Evolutionary conservation across 2,113 vertebrate species (phyloP), one percentile per base, ranked within the genome.

Genomic region (Pimephales promelas): DNA sequence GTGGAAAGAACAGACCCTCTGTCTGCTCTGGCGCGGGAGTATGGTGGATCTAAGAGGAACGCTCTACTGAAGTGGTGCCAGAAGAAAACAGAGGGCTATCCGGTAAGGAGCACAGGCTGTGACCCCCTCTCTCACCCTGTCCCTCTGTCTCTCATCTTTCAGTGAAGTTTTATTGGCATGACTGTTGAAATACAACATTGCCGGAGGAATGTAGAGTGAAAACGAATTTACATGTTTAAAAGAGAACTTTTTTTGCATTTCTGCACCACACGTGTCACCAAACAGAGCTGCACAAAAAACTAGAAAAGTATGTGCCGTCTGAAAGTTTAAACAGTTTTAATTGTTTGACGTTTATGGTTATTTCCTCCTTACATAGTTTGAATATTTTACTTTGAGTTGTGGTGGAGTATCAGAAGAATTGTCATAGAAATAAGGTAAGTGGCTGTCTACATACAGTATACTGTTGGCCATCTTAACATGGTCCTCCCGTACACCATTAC

Each of bases 11-110:
- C 95, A 88, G 97, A 99, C 91, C 97, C 97, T 0, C 92, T 99
- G 93, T 96, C 96, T 80, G 96, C 97, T 31, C 91, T 99, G 91
- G 97, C 97, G 82, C 93, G 96, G 90, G 96, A 99, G 85, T 99
- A 98, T 0, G 98, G 98, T 0, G 98, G 98, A 88, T 99, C 98
- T 7, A 99, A 99, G 91, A 97, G 97, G 89, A 99, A 99, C 10
- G 98, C 98, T 88, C 91, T 99, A 83, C 92, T 99, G 92, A 99
- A 97, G 89, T 99, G 97, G 98, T 99, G 97, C 92, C 97, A 99
- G 93, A 99, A 96, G 94, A 99, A 98, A 92, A 99, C 97, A 81
- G 95, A 99, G 87, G 96, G 97, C 83, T 99, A 99, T 89, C 95
- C 95, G 93, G 98, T 99, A 93, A 95, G 96, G 81, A 84, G 86